These are phyloP conservation scores for Agonopterix heracliana DNA, from an alignment of 2,888 invertebrate genomes.

Conservation along the genomic window DNA sequence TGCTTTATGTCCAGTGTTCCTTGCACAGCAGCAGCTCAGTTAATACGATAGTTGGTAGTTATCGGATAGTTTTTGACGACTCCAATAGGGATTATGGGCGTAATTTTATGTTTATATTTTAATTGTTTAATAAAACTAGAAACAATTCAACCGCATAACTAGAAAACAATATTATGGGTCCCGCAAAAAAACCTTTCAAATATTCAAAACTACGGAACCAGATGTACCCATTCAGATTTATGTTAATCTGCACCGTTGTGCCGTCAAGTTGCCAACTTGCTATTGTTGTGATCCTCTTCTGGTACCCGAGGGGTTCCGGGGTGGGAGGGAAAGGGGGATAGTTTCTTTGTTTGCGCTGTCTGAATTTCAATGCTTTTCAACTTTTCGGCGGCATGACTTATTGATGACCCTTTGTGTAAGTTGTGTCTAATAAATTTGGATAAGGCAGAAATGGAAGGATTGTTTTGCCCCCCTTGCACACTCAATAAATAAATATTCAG, in stretches of 20 bases:
- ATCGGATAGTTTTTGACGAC: background rate
- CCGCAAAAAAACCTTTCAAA: conserved; percentile 8
- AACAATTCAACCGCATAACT: background rate
- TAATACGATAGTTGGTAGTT: too few relatives aligned
- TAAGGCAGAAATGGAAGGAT: too few relatives aligned
- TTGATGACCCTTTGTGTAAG: too few relatives aligned
- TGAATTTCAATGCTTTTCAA: conserved; percentile 1
- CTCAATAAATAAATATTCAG: too few relatives aligned
- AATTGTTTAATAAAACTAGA: background rate
- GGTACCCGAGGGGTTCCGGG: background rate
- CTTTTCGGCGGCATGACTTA: too few relatives aligned
- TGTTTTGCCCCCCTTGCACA: too few relatives aligned
- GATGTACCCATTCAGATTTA: conserved; percentile 10
- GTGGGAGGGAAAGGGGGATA: background rate
- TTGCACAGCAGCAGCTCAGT: too few relatives aligned
- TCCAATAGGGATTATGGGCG: background rate
- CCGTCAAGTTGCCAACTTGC: conserved; percentile 10
- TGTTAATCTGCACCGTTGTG: conserved; percentile 8
- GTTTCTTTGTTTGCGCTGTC: conserved; percentile 3
- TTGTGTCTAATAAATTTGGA: too few relatives aligned
- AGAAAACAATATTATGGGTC: background rate
- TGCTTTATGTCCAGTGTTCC: too few relatives aligned
- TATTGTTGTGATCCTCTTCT: conserved; percentile 8
- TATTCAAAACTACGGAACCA: conserved; percentile 8
- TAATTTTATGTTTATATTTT: background rate